Percentiles rank a stretch among this genome's conserved stretches.
Conservation (phyloP, 2,113 vertebrate species). For the Vidua macroura region DNA sequence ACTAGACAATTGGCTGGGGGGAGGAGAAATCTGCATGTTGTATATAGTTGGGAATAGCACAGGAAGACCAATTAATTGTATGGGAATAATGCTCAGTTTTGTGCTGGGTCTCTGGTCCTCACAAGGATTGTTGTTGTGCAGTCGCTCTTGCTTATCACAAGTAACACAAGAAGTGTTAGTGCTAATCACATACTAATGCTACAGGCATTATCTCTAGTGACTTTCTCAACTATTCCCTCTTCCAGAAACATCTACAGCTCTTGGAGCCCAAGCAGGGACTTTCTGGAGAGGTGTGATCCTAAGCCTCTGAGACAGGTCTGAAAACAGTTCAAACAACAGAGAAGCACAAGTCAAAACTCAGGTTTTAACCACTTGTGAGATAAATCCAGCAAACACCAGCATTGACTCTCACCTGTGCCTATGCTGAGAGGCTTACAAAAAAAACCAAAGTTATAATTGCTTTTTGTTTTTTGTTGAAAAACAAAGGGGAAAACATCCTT, state of each 20-base stretch:
- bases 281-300: background rate
- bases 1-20: background rate
- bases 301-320: background rate
- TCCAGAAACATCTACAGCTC: background rate
- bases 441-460: background rate
- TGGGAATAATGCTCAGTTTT: background rate
- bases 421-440: background rate
- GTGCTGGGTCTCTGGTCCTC: background rate
- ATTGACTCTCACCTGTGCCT: background rate
- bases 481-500: background rate
- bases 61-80: background rate
- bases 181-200: fast-evolving
- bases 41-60: background rate
- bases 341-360: background rate
- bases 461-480: background rate
- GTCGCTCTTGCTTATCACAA: background rate
- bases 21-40: background rate
- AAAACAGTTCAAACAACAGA: background rate
- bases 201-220: background rate
- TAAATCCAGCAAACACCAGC: background rate
- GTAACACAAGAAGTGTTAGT: background rate
- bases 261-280: background rate
- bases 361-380: background rate
- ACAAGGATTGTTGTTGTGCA: background rate
- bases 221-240: background rate